phyloP scores from a whole-genome alignment of 2,797 vertebrate genomes.

The Poliocrania exsul region DNA sequence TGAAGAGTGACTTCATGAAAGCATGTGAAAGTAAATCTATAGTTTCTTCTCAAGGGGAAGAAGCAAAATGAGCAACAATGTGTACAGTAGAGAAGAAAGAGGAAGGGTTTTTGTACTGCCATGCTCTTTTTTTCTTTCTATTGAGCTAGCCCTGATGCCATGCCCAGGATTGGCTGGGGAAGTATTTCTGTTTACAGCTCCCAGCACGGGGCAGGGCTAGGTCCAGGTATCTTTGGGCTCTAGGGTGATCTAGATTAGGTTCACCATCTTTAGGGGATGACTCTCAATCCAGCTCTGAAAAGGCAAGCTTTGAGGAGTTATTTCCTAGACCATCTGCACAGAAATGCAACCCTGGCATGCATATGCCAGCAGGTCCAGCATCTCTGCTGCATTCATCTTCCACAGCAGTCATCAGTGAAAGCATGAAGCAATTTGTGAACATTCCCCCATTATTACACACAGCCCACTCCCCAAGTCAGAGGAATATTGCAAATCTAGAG shows the following conservation, averaged over 20 bases:
- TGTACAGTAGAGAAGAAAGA: neutral
- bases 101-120: neutral
- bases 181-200: neutral
- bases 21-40: neutral
- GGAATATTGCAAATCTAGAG: neutral
- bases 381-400: neutral
- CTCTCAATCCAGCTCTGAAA: neutral
- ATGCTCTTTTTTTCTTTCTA: neutral
- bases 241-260: neutral
- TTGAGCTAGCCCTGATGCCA: accelerated
- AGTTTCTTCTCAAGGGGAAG: neutral
- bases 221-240: neutral
- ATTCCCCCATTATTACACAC: neutral
- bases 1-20: neutral
- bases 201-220: neutral
- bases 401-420: neutral
- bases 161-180: neutral
- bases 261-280: accelerated
- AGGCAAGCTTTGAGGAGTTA: neutral
- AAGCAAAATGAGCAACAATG: neutral
- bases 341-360: neutral
- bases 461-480: neutral
- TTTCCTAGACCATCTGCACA: neutral
- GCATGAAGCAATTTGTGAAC: neutral
- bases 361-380: neutral